These are phyloP conservation scores for Ophioninae sp. DNA, from an alignment of 2,888 invertebrate genomes.

Conservation along the genomic window DNA sequence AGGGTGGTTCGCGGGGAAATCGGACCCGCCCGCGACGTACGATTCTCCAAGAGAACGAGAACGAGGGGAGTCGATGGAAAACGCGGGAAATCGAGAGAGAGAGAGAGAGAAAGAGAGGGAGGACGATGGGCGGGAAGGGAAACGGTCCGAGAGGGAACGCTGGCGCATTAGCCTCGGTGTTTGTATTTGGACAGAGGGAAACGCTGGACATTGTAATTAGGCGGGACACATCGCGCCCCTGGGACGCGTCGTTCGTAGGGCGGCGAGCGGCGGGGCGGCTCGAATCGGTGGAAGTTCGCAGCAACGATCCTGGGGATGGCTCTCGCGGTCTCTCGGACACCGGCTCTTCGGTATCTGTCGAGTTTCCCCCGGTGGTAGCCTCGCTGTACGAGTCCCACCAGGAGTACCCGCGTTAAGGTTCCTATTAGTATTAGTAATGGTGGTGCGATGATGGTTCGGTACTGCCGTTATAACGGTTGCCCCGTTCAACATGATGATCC, in stretches of 20 bases:
- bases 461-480: slow-evolving; percentile 48
- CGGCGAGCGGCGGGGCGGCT: not conserved
- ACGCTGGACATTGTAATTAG: slow-evolving; percentile 80
- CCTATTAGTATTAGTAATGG: slow-evolving; percentile 54
- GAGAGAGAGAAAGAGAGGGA: slow-evolving; percentile 32
- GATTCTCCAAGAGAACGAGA: slow-evolving; percentile 45
- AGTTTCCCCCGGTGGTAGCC: slow-evolving; percentile 39
- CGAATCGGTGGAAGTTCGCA: slow-evolving; percentile 54
- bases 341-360: slow-evolving; percentile 34
- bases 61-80: slow-evolving; percentile 11
- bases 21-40: slow-evolving; percentile 12
- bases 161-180: slow-evolving; percentile 76
- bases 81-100: slow-evolving; percentile 6
- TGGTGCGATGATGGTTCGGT: slow-evolving; percentile 52
- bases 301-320: slow-evolving; percentile 7
- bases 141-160: slow-evolving; percentile 58
- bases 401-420: slow-evolving; percentile 44
- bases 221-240: slow-evolving; percentile 79
- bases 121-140: slow-evolving; percentile 31
- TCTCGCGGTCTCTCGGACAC: slow-evolving; percentile 27
- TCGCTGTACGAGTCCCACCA: slow-evolving; percentile 35
- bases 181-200: slow-evolving; percentile 78
- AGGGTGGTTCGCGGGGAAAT: too few species aligned
- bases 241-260: slow-evolving; percentile 69
- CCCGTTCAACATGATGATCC: slow-evolving; percentile 46